These are phyloP conservation scores for Oceanites oceanicus DNA, from an alignment of 2,113 vertebrate species.

Conservation along the genomic window DNA sequence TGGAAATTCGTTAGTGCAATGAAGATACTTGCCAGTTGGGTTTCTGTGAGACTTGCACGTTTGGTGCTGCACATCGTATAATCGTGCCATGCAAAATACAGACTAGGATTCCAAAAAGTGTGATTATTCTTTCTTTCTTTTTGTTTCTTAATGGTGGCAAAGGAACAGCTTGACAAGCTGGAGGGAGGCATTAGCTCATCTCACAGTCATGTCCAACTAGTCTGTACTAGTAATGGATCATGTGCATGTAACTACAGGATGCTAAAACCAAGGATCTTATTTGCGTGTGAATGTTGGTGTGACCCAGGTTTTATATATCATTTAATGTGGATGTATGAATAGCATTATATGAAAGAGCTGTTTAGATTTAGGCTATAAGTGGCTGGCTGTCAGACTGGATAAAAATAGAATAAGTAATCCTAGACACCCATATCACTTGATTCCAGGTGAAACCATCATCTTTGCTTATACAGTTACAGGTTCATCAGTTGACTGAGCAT, in stretches of 20 bases:
- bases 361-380: not conserved
- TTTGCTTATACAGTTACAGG: not conserved
- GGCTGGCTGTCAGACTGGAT: not conserved
- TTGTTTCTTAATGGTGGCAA: not conserved
- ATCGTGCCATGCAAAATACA: not conserved
- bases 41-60: not conserved
- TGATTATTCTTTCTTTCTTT: not conserved
- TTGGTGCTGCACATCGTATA: not conserved
- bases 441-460: not conserved
- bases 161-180: not conserved
- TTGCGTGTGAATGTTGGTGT: not conserved
- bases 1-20: not conserved
- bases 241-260: not conserved
- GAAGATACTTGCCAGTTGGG: not conserved
- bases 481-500: not conserved
- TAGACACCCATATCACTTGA: not conserved
- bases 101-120: not conserved
- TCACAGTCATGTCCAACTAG: not conserved
- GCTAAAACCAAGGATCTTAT: not conserved
- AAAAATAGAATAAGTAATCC: not conserved
- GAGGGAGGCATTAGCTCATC: not conserved
- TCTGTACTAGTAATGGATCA: not conserved
- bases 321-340: not conserved
- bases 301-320: not conserved
- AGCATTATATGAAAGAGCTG: not conserved